Evolutionary conservation across 2,113 vertebrate species (phyloP).

Genomic region (Odontophorus gujanensis): DNA sequence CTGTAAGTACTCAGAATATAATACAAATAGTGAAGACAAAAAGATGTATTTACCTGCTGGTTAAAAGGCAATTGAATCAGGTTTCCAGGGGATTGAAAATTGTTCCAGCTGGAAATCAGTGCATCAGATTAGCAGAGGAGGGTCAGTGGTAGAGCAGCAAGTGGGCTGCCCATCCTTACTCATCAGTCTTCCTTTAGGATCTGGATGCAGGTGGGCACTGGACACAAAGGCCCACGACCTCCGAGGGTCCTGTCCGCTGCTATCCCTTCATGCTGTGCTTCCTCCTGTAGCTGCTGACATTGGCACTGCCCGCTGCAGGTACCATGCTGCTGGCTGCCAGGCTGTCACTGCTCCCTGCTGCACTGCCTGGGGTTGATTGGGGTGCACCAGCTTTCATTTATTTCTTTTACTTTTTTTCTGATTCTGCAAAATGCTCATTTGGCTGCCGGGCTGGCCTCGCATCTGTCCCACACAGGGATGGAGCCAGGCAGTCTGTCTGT

Average conservation of each 20-base stretch:
- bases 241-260: fast-evolving
- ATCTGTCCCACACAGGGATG: not conserved
- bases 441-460: not conserved
- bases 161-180: not conserved
- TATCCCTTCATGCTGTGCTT: not conserved
- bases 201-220: not conserved
- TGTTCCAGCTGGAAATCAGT: constrained; percentile 22
- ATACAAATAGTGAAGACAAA: constrained; percentile 11
- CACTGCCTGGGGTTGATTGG: not conserved
- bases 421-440: not conserved
- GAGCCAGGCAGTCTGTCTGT: not conserved
- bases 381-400: not conserved
- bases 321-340: fast-evolving
- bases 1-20: not conserved
- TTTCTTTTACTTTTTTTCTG: not conserved
- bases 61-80: constrained; percentile 44
- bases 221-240: not conserved
- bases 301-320: fast-evolving
- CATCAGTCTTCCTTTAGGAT: not conserved
- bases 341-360: not conserved
- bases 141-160: not conserved
- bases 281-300: not conserved
- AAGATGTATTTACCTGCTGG: constrained; percentile 3
- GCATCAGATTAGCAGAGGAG: not conserved
- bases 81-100: constrained; percentile 38